A percentile compares a stretch with the other conserved stretches of the same genome.
phyloP scores from a whole-genome alignment of 2,797 vertebrate species.

The Alosa sapidissima region DNA sequence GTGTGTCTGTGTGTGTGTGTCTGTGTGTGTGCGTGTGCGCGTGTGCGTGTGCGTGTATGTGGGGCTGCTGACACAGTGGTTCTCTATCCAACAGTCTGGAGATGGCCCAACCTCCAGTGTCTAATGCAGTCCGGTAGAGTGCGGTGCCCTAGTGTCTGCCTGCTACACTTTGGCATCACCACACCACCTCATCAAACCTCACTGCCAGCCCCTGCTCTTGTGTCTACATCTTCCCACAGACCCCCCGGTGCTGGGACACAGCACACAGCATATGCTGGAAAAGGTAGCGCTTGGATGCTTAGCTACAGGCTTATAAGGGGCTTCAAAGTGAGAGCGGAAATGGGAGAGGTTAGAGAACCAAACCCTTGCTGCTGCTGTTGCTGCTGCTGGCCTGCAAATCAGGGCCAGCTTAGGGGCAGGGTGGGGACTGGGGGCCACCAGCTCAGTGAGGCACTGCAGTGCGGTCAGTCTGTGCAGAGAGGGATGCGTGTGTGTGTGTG shows the following conservation, averaged over 20 bases:
- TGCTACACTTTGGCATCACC: neutral
- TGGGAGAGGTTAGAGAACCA: neutral
- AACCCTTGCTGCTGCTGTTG: neutral
- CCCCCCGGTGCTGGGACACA: neutral
- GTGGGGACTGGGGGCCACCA: neutral
- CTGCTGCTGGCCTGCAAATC: neutral
- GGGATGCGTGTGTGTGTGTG: neutral
- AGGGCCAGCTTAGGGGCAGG: neutral
- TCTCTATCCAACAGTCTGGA: neutral
- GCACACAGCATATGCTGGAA: neutral
- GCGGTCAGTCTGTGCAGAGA: constrained; percentile 17
- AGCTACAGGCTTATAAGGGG: neutral
- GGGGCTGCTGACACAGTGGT: constrained; percentile 6
- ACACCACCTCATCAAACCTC: neutral
- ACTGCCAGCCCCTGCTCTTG: neutral
- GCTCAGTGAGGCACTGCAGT: constrained; percentile 16
- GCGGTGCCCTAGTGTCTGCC: neutral
- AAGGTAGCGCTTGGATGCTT: neutral
- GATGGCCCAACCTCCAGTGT: neutral
- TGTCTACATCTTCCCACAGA: neutral
- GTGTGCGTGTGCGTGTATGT: neutral
- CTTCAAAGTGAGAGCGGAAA: neutral
- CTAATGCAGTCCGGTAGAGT: neutral
- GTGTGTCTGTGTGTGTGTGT: neutral
- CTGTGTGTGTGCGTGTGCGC: neutral